Evolutionary conservation across 2,113 vertebrate species (phyloP).

Genomic region (Cervus canadensis): DNA sequence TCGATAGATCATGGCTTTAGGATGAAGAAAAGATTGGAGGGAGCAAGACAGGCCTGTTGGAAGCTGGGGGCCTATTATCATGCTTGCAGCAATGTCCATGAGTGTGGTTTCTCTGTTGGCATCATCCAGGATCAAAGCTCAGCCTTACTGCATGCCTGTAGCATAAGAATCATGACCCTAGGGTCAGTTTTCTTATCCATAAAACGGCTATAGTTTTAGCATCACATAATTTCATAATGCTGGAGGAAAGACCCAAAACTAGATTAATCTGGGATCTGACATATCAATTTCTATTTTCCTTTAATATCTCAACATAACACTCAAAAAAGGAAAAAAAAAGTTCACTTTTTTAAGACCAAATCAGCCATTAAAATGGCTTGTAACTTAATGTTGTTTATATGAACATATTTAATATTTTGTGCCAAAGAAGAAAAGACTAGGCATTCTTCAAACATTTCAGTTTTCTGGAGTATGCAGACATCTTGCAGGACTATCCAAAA

Average conservation of each 20-base stretch:
- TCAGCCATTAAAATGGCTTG: not conserved
- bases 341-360: not conserved
- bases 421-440: not conserved
- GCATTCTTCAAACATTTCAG: not conserved
- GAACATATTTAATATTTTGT: conserved; percentile 3
- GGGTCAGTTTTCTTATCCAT: not conserved
- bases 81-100: accelerated
- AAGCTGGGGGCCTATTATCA: not conserved
- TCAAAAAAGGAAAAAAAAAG: not conserved
- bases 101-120: not conserved
- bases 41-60: not conserved
- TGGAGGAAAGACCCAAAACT: not conserved
- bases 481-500: not conserved
- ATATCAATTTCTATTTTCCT: not conserved
- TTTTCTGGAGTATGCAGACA: not conserved
- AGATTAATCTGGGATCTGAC: not conserved
- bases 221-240: not conserved
- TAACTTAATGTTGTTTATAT: not conserved
- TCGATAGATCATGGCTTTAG: not conserved
- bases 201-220: not conserved
- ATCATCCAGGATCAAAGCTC: not conserved
- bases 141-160: not conserved
- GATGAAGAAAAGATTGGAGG: not conserved
- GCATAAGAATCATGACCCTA: not conserved
- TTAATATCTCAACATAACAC: not conserved